Conservation (phyloP, 2,888 invertebrate species). For the Leistus spinibarbis region DNA sequence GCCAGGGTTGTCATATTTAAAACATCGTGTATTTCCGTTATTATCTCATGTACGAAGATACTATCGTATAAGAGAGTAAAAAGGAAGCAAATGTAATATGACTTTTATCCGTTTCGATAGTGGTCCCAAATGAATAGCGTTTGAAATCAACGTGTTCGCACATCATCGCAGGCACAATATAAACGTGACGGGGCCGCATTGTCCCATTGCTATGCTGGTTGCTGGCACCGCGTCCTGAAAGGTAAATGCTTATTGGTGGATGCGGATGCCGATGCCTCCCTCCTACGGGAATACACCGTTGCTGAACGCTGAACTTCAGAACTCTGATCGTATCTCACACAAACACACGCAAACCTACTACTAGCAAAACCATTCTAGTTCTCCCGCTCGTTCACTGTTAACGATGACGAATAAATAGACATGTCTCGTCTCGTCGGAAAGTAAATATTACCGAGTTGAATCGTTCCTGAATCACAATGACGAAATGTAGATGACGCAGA, state of each 20-base stretch:
- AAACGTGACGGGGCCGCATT: constrained; percentile 2
- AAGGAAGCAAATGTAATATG: too few species aligned
- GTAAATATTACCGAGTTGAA: background rate
- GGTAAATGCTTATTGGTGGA: constrained; percentile 10
- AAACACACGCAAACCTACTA: background rate
- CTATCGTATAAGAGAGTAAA: too few species aligned
- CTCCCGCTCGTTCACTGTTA: background rate
- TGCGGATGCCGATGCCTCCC: background rate
- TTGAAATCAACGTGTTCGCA: background rate
- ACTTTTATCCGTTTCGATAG: background rate
- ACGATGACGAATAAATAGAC: background rate
- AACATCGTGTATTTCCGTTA: background rate
- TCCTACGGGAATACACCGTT: constrained; percentile 4
- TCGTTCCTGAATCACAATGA: background rate
- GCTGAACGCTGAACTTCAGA: background rate
- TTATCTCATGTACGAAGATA: too few species aligned
- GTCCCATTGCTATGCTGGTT: background rate
- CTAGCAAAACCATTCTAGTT: background rate
- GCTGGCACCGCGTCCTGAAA: background rate
- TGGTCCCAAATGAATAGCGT: constrained; percentile 1
- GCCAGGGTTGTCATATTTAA: background rate
- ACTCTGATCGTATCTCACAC: too few species aligned
- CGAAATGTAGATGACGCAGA: background rate
- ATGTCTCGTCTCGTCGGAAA: background rate
- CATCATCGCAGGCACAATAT: background rate